Evolutionary conservation across 2,888 invertebrate genomes (phyloP), one percentile per base, ranked within the genome.

Genomic region (Hypselothyrea guttata): DNA sequence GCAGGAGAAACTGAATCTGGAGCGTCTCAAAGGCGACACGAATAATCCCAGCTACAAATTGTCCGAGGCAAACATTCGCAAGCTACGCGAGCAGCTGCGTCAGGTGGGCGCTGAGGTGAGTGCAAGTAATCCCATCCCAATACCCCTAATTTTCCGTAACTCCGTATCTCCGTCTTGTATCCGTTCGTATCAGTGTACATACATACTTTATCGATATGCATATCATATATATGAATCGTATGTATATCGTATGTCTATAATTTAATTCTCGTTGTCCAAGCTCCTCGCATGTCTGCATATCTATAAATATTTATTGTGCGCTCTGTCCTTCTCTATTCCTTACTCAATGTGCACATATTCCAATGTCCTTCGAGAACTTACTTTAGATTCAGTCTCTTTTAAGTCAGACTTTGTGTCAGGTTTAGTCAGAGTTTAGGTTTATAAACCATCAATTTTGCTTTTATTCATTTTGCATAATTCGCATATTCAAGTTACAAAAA

Each of bases 1-100:
- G 83, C 93, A 96, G 84, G 96, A 97, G 86, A 94, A 94, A 89
- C 93, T 94, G 81, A 95, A 95, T 90, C 93, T 96, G 76, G 94
- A 96, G 78, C 93, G 94, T 77, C 90, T 97, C 61, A 92, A 95
- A 63, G 94, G 86, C 48, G 87, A 89, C 16, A 83, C 79, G 28
- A 87, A 86, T 48, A 88, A 88, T 82, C 86, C 86, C 49, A 86
- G 87, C 62, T 89, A 87, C 56, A 90, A 89, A 74, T 70, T 87
- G 9, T 90, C 90, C 1, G 90, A 90, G 66, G 84, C 90, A 48
- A 90, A 87, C 53, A 90, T 90, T 57, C 84, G 87, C 7, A 89
- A 88, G 61, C 65, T 90, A 35, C 88, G 89, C 11, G 90, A 90
- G 65, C 90, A 90, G 69, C 76, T 90, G 58, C 87, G 88, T 30